These are phyloP conservation scores for Amazona guildingii DNA, from an alignment of 2,113 vertebrate genomes.

Conservation along the genomic window DNA sequence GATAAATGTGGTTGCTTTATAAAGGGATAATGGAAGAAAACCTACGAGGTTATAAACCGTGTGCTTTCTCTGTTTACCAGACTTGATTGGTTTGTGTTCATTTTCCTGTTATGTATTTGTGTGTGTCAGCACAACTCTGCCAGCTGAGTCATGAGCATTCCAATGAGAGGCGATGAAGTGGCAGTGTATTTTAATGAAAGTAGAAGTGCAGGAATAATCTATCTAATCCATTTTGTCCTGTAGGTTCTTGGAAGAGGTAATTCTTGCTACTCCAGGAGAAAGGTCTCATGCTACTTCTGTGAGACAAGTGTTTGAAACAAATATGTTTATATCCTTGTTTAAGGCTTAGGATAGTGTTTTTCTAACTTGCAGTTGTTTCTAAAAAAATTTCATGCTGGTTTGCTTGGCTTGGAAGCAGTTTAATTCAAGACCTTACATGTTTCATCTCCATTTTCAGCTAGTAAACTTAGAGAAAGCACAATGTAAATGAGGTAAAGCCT, in stretches of 20 bases:
- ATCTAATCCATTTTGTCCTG: neutral
- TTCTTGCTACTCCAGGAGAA: neutral
- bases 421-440: neutral
- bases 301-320: neutral
- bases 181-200: neutral
- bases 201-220: neutral
- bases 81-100: neutral
- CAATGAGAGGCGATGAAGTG: neutral
- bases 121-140: neutral
- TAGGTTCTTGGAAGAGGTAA: neutral
- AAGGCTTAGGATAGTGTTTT: neutral
- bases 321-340: neutral
- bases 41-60: fast-evolving
- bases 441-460: neutral
- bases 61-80: neutral
- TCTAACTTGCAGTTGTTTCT: neutral
- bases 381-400: neutral
- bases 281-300: neutral
- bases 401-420: neutral
- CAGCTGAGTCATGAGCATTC: neutral
- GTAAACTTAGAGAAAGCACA: neutral
- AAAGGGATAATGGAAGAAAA: neutral
- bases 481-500: neutral
- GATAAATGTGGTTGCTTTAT: neutral
- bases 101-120: neutral